phyloP scores from a whole-genome alignment of 2,113 vertebrate species.

The Heterotilapia buettikoferi region DNA sequence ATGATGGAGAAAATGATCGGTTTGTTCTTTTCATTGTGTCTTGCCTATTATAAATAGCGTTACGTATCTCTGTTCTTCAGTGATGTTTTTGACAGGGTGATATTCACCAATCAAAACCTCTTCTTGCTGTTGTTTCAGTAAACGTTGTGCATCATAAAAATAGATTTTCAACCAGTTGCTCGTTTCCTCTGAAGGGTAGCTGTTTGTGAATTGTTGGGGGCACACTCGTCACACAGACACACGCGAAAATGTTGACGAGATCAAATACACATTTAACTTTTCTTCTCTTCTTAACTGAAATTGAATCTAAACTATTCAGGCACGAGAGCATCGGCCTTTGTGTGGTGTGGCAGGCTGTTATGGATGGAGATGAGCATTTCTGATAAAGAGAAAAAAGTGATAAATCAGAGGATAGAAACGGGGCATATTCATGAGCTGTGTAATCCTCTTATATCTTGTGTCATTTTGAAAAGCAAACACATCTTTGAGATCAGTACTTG shows the following conservation, averaged over 20 bases:
- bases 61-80: not conserved
- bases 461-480: conserved; percentile 27
- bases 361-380: conserved; percentile 16
- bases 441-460: conserved; percentile 47
- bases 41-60: conserved; percentile 10
- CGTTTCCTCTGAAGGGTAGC: not conserved
- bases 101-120: conserved; percentile 1
- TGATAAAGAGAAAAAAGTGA: conserved; percentile 5
- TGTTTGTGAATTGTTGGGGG: not conserved
- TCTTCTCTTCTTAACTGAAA: conserved; percentile 38
- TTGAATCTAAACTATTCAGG: conserved; percentile 26
- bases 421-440: conserved; percentile 31
- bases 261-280: conserved; percentile 4
- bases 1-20: not conserved
- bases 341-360: conserved; percentile 10
- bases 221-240: not conserved
- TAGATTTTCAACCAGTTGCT: conserved; percentile 24
- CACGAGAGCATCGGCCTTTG: conserved; percentile 10
- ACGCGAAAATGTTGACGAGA: not conserved
- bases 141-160: not conserved
- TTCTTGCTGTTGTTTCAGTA: not conserved
- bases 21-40: not conserved
- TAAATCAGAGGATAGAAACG: conserved; percentile 29
- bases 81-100: conserved; percentile 31
- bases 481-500: conserved; percentile 17